Evolutionary conservation across 2,888 invertebrate species (phyloP), one percentile per base, ranked within the genome.

Genomic region (Papilio demoleus): DNA sequence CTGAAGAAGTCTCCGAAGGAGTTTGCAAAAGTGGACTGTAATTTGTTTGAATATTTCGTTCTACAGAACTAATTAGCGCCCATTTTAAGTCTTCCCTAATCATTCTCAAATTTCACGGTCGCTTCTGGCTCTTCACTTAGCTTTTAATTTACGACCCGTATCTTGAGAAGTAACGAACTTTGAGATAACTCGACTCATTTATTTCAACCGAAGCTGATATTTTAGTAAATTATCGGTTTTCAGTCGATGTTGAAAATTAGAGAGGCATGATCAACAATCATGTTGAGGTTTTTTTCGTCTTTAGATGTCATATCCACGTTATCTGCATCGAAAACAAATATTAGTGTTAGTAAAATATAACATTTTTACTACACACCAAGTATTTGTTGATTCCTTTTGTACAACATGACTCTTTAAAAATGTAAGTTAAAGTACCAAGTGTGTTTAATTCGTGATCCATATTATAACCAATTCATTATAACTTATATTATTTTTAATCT

Each of bases 61-160:
- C 27, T 56, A 17, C 9, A 27, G 12, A 56, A 56, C 53, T 56
- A 56, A 56, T 56, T 56, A 56, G 53, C 53, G 53, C 53, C 31
- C 53, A 53, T 53, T 53, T 53, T 53, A 53, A 53, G 53, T 53
- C 53, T 31, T 53, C 31, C 17, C 27, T 31, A 53, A 31, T 53
- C 31, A 53, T 53, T 53, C 53, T 53, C 53, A 31, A 53, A 53
- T 53, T 53, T 53, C 53, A 27, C 53, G 53, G 53, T 53, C 9
- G 53, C 53, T 27, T 12, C 53, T 53, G 53, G 31, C 53, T 53
- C 53, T 31, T 31, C 53, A 53, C 53, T 53, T 53, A 31, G 53
- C 53, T 53, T 53, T 53, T 53, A 53, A 53, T 53, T 53, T 53
- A 53, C 53, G 53, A 53, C 31, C 53, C 53, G 53, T 53, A 53